These are phyloP conservation scores for Tetranychus truncatus DNA, from an alignment of 2,888 invertebrate species.

Conservation along the genomic window DNA sequence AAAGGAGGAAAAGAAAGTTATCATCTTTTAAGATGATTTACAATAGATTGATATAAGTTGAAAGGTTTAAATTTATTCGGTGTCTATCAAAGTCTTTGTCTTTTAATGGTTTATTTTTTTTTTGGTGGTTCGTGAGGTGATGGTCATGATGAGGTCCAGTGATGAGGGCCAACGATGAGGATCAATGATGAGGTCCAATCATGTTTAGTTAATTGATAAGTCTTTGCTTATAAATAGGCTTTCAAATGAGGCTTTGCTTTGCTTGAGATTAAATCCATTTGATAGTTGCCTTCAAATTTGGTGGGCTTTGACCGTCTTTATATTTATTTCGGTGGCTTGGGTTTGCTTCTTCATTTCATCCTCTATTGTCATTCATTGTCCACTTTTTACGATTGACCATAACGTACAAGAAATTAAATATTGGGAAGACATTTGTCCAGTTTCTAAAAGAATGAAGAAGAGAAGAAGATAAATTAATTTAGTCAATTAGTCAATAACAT, in stretches of 20 bases:
- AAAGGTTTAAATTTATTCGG: not conserved
- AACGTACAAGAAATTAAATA: no score
- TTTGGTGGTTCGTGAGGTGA: not conserved
- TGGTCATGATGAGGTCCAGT: not conserved
- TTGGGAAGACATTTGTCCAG: no score
- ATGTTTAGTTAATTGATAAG: not conserved
- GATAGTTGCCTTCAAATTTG: no score
- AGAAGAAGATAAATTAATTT: no score
- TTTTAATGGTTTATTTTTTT: not conserved
- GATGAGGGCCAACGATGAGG: not conserved
- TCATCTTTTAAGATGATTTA: not conserved
- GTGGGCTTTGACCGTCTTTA: no score
- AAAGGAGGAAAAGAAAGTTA: not conserved
- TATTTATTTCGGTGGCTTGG: no score
- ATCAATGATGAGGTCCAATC: not conserved
- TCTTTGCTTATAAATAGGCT: not conserved
- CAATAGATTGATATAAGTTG: not conserved
- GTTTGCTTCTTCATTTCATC: no score
- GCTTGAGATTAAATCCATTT: not conserved
- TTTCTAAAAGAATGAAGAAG: no score
- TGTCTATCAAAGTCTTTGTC: not conserved
- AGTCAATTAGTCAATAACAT: no score
- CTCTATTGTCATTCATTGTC: no score
- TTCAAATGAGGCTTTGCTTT: not conserved
- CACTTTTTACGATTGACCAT: no score